Evolutionary conservation across 2,888 invertebrate genomes (phyloP), one percentile per base, ranked within the genome.

Genomic region (Limenitis arthemis): DNA sequence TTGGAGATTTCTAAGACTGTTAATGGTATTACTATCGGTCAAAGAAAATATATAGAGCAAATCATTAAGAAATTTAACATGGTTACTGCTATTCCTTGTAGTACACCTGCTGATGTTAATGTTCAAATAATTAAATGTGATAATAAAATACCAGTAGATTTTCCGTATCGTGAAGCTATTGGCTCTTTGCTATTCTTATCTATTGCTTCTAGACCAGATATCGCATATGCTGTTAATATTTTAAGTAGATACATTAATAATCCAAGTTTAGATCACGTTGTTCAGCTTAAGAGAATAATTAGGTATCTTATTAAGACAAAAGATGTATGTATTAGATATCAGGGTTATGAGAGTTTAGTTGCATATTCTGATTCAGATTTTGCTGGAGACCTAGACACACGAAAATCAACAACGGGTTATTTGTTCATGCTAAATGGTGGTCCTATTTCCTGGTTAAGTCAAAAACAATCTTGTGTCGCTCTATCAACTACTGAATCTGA

Each of bases 301-400:
- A 60, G 58, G 46, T 64, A 65, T 47, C 44, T 62, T 28, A 59
- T 60, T 8, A 44, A 56, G 12, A 61, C 58, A n/a, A 64, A 62
- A 54, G 33, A 63, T 58, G 31, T 63, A 5, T 62, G 51, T 60
- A 64, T 65, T 29, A 40, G 12, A 6, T 64, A 63, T 60, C 11
- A 53, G 53, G 55, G 51, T 11, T 56, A 47, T 34, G 43, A n/a
- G 34, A 54, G 49, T 50, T 33, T 66, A 0, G 42, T 54, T 41
- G 63, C 63, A 0, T 65, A 65, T 51, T 63, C 63, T 7, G 65
- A 68, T 47, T 60, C 64, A 31, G 61, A 64, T 61, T 65, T 57
- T 62, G 66, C 64, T 8, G 32, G 59, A 9, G 64, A 68, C 55
- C 1, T 64, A 6, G 61, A 67, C 44, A 56, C 61, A 6, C 38